Conservation (phyloP, 2,797 vertebrate genomes). For the Darevskia mixta region DNA sequence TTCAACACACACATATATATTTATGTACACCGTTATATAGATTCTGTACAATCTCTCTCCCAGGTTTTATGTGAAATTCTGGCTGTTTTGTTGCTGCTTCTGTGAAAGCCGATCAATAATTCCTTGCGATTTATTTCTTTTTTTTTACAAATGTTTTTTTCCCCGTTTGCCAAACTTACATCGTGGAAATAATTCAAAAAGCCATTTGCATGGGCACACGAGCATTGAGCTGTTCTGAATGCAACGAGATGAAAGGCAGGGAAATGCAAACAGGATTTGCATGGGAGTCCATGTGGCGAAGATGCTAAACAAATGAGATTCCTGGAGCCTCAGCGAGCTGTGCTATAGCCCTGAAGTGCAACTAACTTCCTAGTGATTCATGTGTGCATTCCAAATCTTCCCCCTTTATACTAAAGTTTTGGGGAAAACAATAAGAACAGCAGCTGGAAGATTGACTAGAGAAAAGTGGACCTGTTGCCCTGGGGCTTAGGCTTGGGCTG, state of each 20-base stretch:
- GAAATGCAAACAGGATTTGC: slow-evolving; percentile 25
- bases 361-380: slow-evolving; percentile 11
- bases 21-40: slow-evolving; percentile 3
- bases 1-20: not conserved
- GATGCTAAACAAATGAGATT: slow-evolving; percentile 19
- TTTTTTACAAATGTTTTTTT: slow-evolving; percentile 1
- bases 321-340: not conserved
- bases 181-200: slow-evolving; percentile 13
- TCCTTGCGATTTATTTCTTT: not conserved
- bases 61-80: not conserved
- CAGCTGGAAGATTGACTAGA: not conserved
- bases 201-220: not conserved
- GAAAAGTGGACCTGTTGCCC: not conserved
- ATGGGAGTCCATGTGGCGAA: slow-evolving; percentile 4
- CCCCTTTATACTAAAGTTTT: not conserved
- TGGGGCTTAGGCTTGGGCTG: not conserved
- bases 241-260: not conserved
- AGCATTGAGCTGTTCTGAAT: slow-evolving; percentile 2
- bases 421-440: not conserved
- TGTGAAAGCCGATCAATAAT: slow-evolving; percentile 8
- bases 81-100: not conserved
- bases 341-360: not conserved
- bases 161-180: slow-evolving; percentile 1
- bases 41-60: slow-evolving; percentile 1
- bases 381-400: not conserved